phyloP scores from a whole-genome alignment of 1,140 invertebrate species.

The Aphidius gifuensis region DNA sequence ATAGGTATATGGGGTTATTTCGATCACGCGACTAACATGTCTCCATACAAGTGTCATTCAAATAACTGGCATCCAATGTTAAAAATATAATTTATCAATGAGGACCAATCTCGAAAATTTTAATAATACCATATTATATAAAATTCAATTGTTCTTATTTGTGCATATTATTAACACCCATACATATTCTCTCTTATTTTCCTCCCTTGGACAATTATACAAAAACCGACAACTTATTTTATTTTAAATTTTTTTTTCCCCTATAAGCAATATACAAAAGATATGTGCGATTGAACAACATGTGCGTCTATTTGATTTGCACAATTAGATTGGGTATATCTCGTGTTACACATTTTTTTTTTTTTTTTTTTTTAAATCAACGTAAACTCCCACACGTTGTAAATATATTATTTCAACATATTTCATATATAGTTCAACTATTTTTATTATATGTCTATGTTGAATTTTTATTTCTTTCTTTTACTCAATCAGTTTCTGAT shows the following conservation, averaged over 20 bases:
- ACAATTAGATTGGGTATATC: too few relatives aligned
- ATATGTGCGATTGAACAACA: too few relatives aligned
- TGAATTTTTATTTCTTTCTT: too few relatives aligned
- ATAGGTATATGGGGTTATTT: neutral
- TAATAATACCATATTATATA: conserved; percentile 25
- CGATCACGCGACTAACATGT: neutral
- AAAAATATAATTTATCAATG: neutral
- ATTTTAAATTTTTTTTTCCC: too few relatives aligned
- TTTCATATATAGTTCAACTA: too few relatives aligned
- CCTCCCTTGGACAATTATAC: conserved; percentile 24
- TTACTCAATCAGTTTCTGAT: too few relatives aligned
- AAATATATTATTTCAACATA: conserved; percentile 12
- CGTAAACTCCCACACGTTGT: conserved; percentile 33
- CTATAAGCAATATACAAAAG: too few relatives aligned
- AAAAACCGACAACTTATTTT: conserved; percentile 23
- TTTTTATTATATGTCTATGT: too few relatives aligned
- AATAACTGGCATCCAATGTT: conserved; percentile 37
- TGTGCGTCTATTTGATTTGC: too few relatives aligned
- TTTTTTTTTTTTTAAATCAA: conserved; percentile 3
- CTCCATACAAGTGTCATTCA: conserved; percentile 49
- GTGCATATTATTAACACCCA: conserved; percentile 53
- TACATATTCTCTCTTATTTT: conserved; percentile 25
- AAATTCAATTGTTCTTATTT: conserved; percentile 54
- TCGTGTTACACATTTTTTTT: too few relatives aligned
- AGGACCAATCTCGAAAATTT: conserved; percentile 42